Conservation (phyloP, 35 echinoderm and acorn worm species). For the Ophiothrix spiculata region DNA sequence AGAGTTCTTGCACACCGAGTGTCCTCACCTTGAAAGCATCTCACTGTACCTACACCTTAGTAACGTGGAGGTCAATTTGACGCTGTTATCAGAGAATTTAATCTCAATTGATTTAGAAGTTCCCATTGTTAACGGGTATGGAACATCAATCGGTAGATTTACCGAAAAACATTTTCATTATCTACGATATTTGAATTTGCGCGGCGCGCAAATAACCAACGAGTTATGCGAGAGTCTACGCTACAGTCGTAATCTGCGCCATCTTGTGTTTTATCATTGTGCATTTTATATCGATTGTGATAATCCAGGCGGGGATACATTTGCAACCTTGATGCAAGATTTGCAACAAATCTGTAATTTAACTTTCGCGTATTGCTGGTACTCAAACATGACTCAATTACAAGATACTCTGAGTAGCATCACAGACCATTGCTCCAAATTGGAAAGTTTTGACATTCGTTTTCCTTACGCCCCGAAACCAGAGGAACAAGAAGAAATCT, state of each 20-base stretch:
- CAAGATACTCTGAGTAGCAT: not conserved
- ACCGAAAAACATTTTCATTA: not conserved
- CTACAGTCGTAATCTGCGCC: not conserved
- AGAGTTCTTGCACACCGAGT: not conserved
- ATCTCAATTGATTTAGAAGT: not conserved
- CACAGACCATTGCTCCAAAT: not conserved
- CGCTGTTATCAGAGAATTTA: not conserved
- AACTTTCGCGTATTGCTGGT: not conserved
- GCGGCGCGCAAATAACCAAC: not conserved
- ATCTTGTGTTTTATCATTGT: not conserved
- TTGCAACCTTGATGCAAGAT: not conserved
- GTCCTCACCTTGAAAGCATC: not conserved
- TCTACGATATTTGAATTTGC: not conserved
- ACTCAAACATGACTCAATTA: not conserved
- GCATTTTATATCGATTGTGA: too few species aligned
- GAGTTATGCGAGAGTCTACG: not conserved
- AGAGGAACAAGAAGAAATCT: not conserved
- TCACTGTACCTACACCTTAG: not conserved
- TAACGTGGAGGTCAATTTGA: not conserved
- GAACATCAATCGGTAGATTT: not conserved
- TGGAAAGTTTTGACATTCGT: not conserved
- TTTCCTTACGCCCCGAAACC: not conserved
- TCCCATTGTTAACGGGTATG: not conserved
- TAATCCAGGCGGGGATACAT: not conserved
- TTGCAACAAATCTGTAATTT: not conserved